Conservation (phyloP, 2,113 vertebrate genomes). For the Tetrao urogallus region DNA sequence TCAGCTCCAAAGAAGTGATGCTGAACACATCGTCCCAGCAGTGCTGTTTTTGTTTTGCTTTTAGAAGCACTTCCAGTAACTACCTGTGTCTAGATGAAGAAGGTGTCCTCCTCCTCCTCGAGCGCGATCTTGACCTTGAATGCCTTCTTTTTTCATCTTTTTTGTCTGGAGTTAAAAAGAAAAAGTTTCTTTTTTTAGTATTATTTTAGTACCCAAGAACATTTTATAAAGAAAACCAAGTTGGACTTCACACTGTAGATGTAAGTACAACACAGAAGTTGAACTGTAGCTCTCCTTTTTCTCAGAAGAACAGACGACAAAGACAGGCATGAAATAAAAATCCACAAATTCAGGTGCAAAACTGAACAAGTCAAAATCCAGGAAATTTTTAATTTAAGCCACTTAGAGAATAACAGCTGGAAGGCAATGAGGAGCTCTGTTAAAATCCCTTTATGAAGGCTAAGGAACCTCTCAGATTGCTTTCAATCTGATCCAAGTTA, state of each 20-base stretch:
- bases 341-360: neutral
- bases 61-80: neutral
- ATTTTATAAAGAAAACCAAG: neutral
- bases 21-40: neutral
- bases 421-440: neutral
- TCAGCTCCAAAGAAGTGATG: neutral
- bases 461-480: neutral
- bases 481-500: neutral
- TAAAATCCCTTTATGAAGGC: neutral
- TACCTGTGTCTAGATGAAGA: conserved; percentile 96
- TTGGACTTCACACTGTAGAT: fast-evolving
- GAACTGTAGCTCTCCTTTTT: neutral
- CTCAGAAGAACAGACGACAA: neutral
- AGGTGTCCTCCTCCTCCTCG: conserved; percentile 89
- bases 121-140: conserved; percentile 90
- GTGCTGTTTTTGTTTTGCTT: neutral
- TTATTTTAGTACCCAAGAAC: neutral
- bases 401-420: neutral
- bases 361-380: neutral
- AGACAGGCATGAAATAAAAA: neutral
- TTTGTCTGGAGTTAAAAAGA: conserved; percentile 83
- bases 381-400: neutral
- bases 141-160: conserved; percentile 97
- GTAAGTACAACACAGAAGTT: neutral
- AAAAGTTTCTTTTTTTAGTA: neutral